Evolutionary conservation across 2,797 vertebrate genomes (phyloP).

Genomic region (Brachyrhaphis roseni): DNA sequence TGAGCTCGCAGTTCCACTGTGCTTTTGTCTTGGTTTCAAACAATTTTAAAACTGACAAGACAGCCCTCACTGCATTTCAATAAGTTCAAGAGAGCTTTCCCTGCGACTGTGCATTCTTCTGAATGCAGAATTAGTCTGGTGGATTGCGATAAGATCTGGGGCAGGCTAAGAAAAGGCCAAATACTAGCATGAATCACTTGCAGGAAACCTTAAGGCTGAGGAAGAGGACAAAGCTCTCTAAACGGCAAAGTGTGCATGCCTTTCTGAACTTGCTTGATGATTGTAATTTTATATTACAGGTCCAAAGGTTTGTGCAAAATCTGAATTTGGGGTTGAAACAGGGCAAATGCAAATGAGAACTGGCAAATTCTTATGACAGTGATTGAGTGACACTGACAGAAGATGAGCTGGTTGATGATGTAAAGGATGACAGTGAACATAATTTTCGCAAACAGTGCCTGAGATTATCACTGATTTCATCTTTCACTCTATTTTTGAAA

Average conservation of each 20-base stretch:
- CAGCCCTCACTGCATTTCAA: constrained; percentile 80
- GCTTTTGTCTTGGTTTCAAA: constrained; percentile 77
- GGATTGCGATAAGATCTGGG: constrained; percentile 82
- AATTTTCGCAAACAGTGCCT: constrained; percentile 55
- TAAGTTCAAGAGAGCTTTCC: constrained; percentile 79
- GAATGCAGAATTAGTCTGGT: constrained; percentile 80
- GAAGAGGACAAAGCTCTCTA: constrained; percentile 64
- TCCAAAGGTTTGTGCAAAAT: constrained; percentile 25
- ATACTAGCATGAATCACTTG: constrained; percentile 79
- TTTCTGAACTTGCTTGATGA: constrained; percentile 41
- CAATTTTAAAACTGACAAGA: constrained; percentile 82
- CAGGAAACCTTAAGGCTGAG: constrained; percentile 69
- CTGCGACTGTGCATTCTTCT: constrained; percentile 74
- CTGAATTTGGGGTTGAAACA: constrained; percentile 18
- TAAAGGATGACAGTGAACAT: constrained; percentile 49
- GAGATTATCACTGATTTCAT: constrained; percentile 75
- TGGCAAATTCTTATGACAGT: constrained; percentile 64
- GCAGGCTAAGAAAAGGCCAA: constrained; percentile 81
- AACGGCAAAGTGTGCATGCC: constrained; percentile 54
- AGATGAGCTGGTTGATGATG: constrained; percentile 50
- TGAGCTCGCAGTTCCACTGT: constrained; percentile 71
- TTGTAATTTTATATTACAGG: constrained; percentile 30
- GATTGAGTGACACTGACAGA: constrained; percentile 60
- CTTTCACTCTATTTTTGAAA: constrained; percentile 79
- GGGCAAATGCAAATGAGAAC: constrained; percentile 51